These are phyloP conservation scores for Oreotragus oreotragus DNA, from an alignment of 2,113 vertebrate genomes.

Conservation along the genomic window DNA sequence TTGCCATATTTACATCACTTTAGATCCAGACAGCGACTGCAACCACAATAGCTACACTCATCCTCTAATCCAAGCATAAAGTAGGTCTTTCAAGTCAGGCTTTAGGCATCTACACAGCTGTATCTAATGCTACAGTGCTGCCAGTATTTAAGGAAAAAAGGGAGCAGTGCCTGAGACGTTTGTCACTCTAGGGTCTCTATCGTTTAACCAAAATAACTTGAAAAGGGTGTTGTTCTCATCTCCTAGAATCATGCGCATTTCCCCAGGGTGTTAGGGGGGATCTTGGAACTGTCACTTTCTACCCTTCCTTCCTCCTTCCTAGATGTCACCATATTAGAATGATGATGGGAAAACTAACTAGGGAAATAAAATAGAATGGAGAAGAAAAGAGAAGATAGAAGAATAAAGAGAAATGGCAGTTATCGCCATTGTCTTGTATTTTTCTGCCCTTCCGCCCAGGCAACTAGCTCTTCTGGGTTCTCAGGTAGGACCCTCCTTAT, in stretches of 20 bases:
- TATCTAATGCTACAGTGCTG: slow-evolving; percentile 48
- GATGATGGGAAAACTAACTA: not conserved
- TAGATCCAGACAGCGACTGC: slow-evolving; percentile 50
- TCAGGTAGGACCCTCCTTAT: not conserved
- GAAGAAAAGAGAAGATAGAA: not conserved
- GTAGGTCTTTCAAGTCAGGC: slow-evolving; percentile 66
- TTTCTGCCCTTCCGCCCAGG: not conserved
- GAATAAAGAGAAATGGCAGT: not conserved
- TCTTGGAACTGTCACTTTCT: not conserved
- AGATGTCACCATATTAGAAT: not conserved
- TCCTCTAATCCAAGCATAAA: slow-evolving; percentile 71
- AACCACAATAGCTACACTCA: slow-evolving; percentile 66
- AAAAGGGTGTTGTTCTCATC: slow-evolving; percentile 41
- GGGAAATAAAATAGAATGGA: not conserved
- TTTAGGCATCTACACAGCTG: slow-evolving; percentile 58
- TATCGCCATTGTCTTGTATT: not conserved
- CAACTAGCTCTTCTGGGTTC: not conserved
- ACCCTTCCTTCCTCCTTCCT: not conserved
- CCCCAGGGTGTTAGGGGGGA: not conserved
- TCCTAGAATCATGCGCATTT: not conserved
- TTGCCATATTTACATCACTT: slow-evolving; percentile 66
- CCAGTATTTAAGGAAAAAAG: slow-evolving; percentile 60
- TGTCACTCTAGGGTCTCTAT: slow-evolving; percentile 53
- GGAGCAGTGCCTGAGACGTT: slow-evolving; percentile 19
- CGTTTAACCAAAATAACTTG: slow-evolving; percentile 54